A percentile compares a stretch with the other conserved stretches of the same genome.
Conservation (phyloP, 2,888 invertebrate species). For the Lithophane socia region DNA sequence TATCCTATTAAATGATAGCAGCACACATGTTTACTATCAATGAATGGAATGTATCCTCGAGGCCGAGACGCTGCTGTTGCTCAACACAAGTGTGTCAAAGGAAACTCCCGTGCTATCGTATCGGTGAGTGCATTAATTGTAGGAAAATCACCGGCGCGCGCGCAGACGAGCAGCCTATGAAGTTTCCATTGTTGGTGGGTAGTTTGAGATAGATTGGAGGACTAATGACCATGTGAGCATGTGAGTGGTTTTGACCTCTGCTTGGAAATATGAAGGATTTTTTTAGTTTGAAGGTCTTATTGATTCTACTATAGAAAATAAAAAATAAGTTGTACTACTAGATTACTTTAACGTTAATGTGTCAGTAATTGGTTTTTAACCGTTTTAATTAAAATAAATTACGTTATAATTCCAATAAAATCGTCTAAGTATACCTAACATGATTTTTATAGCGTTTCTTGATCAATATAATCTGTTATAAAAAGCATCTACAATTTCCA, state of each 20-base stretch:
- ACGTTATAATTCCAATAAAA: too few species aligned
- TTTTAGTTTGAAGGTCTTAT: too few species aligned
- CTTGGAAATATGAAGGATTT: background rate
- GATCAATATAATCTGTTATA: background rate
- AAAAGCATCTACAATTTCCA: constrained; percentile 5
- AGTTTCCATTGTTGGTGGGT: constrained; percentile 52
- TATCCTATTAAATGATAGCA: constrained; percentile 2
- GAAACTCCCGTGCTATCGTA: constrained; percentile 70
- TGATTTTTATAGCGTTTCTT: background rate
- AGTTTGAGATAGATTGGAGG: constrained; percentile 16
- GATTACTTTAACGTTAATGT: too few species aligned
- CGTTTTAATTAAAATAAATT: too few species aligned
- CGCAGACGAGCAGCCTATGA: constrained; percentile 46
- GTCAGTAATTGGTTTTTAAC: too few species aligned
- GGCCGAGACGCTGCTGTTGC: constrained; percentile 45
- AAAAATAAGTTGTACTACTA: too few species aligned
- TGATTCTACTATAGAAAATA: too few species aligned
- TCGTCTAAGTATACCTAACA: too few species aligned
- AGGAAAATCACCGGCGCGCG: constrained; percentile 73
- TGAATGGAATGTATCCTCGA: constrained; percentile 49
- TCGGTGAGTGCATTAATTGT: constrained; percentile 66
- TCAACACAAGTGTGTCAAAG: constrained; percentile 67
- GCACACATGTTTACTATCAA: constrained; percentile 36
- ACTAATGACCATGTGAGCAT: background rate
- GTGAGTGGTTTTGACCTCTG: background rate